phyloP scores from a whole-genome alignment of 2,797 vertebrate genomes.

The Enteromius trimaculatus region DNA sequence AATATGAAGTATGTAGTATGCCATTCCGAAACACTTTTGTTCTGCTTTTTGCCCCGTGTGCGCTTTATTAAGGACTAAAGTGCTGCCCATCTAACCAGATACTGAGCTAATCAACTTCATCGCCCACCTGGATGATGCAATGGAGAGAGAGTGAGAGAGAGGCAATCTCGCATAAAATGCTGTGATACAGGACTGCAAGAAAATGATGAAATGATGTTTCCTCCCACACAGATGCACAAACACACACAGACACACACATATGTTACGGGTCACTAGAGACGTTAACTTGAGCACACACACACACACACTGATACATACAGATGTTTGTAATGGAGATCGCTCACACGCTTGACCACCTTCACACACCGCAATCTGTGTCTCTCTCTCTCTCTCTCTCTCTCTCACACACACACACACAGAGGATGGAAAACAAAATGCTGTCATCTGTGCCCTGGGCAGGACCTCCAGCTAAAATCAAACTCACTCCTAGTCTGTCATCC shows the following conservation, averaged over 20 bases:
- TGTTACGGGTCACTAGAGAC: slow-evolving; percentile 31
- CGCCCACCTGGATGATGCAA: slow-evolving; percentile 28
- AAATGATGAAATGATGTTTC: slow-evolving; percentile 44
- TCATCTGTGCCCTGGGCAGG: slow-evolving; percentile 1
- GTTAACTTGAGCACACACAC: slow-evolving; percentile 9
- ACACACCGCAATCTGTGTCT: background rate
- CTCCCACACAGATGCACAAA: slow-evolving; percentile 46
- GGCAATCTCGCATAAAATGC: slow-evolving; percentile 26
- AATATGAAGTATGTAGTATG: background rate
- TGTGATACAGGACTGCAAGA: slow-evolving; percentile 33
- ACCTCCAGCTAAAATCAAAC: slow-evolving; percentile 6
- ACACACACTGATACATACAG: slow-evolving; percentile 22
- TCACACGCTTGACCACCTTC: background rate
- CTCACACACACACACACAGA: background rate
- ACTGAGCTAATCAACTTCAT: slow-evolving; percentile 44
- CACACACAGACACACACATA: slow-evolving; percentile 39
- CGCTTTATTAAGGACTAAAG: slow-evolving; percentile 21
- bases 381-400: no score
- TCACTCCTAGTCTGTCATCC: background rate
- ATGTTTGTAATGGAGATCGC: slow-evolving; percentile 10
- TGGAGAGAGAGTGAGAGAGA: slow-evolving; percentile 19
- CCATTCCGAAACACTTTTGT: background rate
- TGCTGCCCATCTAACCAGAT: slow-evolving; percentile 29
- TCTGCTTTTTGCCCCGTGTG: no score
- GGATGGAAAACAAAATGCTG: slow-evolving; percentile 13